phyloP scores from a whole-genome alignment of 1,140 invertebrate genomes.

The Ceratina calcarata region DNA sequence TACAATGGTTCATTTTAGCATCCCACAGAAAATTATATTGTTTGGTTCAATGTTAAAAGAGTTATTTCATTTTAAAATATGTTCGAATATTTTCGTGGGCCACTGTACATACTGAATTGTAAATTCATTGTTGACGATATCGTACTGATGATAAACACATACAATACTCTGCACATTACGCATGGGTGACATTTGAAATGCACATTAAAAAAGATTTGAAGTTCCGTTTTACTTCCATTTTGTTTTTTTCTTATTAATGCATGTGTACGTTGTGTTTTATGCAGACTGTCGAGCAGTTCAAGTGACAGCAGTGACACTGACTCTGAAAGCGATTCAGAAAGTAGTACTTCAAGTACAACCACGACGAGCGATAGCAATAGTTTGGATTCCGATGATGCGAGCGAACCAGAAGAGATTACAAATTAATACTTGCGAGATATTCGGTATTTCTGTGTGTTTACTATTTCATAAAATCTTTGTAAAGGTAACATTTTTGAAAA shows the following conservation, averaged over 20 bases:
- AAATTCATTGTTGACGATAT: conserved; percentile 2
- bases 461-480: background rate
- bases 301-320: conserved; percentile 62
- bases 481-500: background rate
- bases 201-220: conserved; percentile 5
- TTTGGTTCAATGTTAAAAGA: too few relatives aligned
- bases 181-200: conserved; percentile 28
- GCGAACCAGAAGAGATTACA: conserved; percentile 38
- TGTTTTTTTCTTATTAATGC: background rate
- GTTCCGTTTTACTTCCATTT: background rate
- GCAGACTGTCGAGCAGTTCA: conserved; percentile 58
- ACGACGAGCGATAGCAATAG: conserved; percentile 53
- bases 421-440: background rate
- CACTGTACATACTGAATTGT: background rate
- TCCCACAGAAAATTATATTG: too few relatives aligned
- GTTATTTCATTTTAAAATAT: too few relatives aligned
- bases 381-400: conserved; percentile 60
- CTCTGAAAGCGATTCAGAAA: conserved; percentile 52
- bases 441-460: background rate
- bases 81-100: too few relatives aligned
- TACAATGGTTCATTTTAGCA: background rate
- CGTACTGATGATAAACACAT: conserved; percentile 12
- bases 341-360: conserved; percentile 50
- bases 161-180: conserved; percentile 26
- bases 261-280: conserved; percentile 26